Percentiles rank a stretch among this genome's conserved stretches.
Evolutionary conservation across 2,888 invertebrate genomes (phyloP).

Genomic region (Miltochrista miniata): DNA sequence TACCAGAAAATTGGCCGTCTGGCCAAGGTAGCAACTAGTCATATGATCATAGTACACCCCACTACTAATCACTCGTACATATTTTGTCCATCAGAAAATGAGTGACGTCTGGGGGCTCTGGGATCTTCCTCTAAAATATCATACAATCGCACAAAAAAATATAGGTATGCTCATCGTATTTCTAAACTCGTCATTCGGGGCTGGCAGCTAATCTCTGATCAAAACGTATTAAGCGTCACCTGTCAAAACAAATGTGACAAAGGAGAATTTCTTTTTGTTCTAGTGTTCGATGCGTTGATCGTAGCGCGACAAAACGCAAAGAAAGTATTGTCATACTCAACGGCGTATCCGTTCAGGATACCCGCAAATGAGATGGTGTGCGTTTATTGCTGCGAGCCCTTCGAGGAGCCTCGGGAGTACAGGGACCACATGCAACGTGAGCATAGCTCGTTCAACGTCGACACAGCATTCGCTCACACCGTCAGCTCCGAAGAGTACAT

Average conservation of each 20-base stretch:
- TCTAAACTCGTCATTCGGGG: background rate
- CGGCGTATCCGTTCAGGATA: conserved; percentile 61
- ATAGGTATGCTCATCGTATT: too few relatives aligned
- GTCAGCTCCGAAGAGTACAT: conserved; percentile 32
- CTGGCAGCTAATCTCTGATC: background rate
- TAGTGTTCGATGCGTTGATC: conserved; percentile 57
- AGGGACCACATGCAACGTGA: conserved; percentile 56
- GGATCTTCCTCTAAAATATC: too few relatives aligned
- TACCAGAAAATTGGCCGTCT: too few relatives aligned
- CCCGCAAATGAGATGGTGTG: conserved; percentile 57
- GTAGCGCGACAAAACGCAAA: conserved; percentile 62
- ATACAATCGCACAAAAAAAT: background rate
- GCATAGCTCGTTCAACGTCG: conserved; percentile 49
- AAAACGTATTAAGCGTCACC: conserved; percentile 6
- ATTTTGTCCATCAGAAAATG: too few relatives aligned
- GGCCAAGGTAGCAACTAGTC: too few relatives aligned
- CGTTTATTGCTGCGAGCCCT: conserved; percentile 58
- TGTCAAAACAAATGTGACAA: conserved; percentile 34
- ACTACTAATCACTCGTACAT: too few relatives aligned
- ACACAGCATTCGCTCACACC: conserved; percentile 50
- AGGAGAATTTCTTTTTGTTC: conserved; percentile 61
- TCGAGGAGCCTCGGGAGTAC: conserved; percentile 49
- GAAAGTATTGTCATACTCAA: conserved; percentile 56
- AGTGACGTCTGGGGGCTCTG: too few relatives aligned
- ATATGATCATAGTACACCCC: too few relatives aligned